phyloP scores from a whole-genome alignment of 2,888 invertebrate species.

The Lochmaea crataegi region DNA sequence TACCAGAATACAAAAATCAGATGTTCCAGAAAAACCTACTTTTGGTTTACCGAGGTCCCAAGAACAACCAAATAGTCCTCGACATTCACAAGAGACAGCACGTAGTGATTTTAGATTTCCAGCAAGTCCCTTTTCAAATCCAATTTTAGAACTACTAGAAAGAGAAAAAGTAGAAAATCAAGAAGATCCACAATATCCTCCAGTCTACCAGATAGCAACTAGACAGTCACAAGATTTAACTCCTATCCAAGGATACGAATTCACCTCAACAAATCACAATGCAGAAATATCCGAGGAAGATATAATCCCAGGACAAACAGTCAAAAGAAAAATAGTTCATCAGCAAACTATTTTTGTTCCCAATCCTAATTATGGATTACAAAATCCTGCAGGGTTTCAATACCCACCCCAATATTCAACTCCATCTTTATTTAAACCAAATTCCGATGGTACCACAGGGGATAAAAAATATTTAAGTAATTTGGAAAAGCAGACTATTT shows the following conservation, averaged over 20 bases:
- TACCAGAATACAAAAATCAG: constrained; percentile 50
- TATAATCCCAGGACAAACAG: constrained; percentile 56
- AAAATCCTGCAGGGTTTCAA: constrained; percentile 22
- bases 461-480: constrained; percentile 34
- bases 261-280: constrained; percentile 43
- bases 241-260: constrained; percentile 38
- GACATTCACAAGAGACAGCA: constrained; percentile 33
- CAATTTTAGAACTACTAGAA: constrained; percentile 59
- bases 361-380: constrained; percentile 36
- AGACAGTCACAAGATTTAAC: constrained; percentile 36
- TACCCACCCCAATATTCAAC: background rate
- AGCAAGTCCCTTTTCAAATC: constrained; percentile 55
- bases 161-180: constrained; percentile 38
- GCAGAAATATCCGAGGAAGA: constrained; percentile 52
- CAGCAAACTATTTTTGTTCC: constrained; percentile 59
- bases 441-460: constrained; percentile 5
- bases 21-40: constrained; percentile 52
- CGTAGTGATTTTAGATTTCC: constrained; percentile 53
- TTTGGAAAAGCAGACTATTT: constrained; percentile 56
- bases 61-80: constrained; percentile 8
- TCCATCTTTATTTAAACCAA: constrained; percentile 14
- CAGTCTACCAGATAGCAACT: constrained; percentile 24
- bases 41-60: constrained; percentile 53
- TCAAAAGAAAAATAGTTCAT: constrained; percentile 62
- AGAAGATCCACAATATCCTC: constrained; percentile 20